Evolutionary conservation across 2,888 invertebrate species (phyloP).

Genomic region (Neria commutata): DNA sequence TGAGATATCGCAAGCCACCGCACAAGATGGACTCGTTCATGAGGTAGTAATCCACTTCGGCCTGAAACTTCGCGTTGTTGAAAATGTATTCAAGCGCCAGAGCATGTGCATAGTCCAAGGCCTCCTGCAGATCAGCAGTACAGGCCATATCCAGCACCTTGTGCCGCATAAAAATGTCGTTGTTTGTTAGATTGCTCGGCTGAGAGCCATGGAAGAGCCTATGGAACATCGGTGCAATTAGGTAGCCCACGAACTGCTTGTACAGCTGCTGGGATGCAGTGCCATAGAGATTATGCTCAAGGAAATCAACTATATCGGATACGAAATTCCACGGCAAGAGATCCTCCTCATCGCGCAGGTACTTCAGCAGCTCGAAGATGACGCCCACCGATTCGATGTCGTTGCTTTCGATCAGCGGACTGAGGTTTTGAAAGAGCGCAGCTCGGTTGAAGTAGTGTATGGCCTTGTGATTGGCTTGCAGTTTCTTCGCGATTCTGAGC

Average conservation of each 20-base stretch:
- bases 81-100: constrained; percentile 46
- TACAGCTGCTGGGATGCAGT: constrained; percentile 42
- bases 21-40: constrained; percentile 46
- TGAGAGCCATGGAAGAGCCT: constrained; percentile 29
- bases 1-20: constrained; percentile 45
- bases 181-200: constrained; percentile 24
- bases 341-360: constrained; percentile 69
- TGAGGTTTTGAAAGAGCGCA: constrained; percentile 82
- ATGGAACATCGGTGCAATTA: constrained; percentile 44
- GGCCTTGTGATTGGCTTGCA: constrained; percentile 68
- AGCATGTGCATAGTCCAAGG: constrained; percentile 44
- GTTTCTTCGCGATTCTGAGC: constrained; percentile 67
- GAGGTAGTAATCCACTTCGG: constrained; percentile 36
- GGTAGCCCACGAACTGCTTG: constrained; percentile 44
- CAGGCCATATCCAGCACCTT: constrained; percentile 49
- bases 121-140: constrained; percentile 45
- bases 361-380: constrained; percentile 65
- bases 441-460: constrained; percentile 81
- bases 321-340: constrained; percentile 75
- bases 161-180: constrained; percentile 25
- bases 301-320: constrained; percentile 38
- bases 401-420: constrained; percentile 66
- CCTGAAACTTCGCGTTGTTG: constrained; percentile 33
- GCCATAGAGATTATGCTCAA: constrained; percentile 42
- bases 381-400: constrained; percentile 64